Conservation (phyloP, 2,113 vertebrate species). For the Orycteropus afer region DNA sequence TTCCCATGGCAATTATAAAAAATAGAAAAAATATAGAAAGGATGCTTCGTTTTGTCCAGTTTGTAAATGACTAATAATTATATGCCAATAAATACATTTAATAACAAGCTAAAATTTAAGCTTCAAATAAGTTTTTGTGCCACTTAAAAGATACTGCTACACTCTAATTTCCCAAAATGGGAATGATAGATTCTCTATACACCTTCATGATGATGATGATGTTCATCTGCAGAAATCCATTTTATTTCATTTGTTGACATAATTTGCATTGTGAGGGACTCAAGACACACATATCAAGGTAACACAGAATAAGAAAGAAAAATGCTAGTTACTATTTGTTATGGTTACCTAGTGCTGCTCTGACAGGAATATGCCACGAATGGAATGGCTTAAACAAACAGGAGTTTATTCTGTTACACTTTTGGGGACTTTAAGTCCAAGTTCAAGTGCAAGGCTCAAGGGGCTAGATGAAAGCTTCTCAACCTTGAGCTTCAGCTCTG, state of each 20-base stretch:
- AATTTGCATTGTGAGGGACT: background rate
- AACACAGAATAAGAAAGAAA: background rate
- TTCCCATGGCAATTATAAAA: background rate
- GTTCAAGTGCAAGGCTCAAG: too few species aligned
- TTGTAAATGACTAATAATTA: background rate
- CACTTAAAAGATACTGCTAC: background rate
- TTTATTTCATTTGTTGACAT: background rate
- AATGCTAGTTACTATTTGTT: background rate
- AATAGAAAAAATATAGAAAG: background rate
- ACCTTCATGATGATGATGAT: background rate
- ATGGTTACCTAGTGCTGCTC: too few species aligned
- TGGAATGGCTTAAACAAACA: too few species aligned
- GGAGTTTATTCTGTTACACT: too few species aligned
- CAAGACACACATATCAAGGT: background rate
- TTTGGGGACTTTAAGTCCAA: too few species aligned
- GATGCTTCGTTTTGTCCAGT: background rate
- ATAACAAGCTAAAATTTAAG: slow-evolving; percentile 11
- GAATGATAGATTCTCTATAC: background rate
- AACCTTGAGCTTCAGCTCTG: too few species aligned
- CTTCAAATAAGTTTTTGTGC: background rate
- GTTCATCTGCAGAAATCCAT: background rate
- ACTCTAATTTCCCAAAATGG: background rate
- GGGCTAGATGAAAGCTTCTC: too few species aligned
- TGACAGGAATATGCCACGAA: too few species aligned
- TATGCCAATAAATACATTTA: background rate